phyloP scores from a whole-genome alignment of 2,888 invertebrate species.

The Gari tellinella region DNA sequence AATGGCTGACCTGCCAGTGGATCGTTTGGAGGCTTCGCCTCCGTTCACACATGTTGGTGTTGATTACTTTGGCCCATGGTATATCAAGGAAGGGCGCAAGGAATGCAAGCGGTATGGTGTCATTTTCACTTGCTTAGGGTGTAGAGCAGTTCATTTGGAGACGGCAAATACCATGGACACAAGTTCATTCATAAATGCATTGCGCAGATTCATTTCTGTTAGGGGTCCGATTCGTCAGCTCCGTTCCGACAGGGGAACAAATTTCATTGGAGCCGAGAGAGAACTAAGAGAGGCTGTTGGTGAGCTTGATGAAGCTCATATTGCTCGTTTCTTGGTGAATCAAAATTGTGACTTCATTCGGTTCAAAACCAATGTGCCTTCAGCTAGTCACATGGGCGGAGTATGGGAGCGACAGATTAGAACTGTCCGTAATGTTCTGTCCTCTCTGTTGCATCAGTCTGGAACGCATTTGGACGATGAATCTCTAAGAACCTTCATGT shows the following conservation, averaged over 20 bases:
- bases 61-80: conserved; percentile 79
- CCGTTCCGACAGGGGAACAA: conserved; percentile 53
- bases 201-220: conserved; percentile 46
- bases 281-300: conserved; percentile 38
- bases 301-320: conserved; percentile 23
- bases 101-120: conserved; percentile 73
- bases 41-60: conserved; percentile 75
- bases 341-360: conserved; percentile 35
- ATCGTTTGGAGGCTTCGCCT: conserved; percentile 71
- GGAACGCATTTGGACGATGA: conserved; percentile 44
- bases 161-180: conserved; percentile 46
- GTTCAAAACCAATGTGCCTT: conserved; percentile 39
- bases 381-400: conserved; percentile 67
- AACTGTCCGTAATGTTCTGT: conserved; percentile 53
- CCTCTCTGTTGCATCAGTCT: conserved; percentile 27
- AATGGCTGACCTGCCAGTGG: conserved; percentile 79
- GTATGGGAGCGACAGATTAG: conserved; percentile 70
- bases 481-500: conserved; percentile 46
- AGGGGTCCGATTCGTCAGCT: conserved; percentile 47
- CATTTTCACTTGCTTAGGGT: conserved; percentile 76
- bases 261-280: conserved; percentile 49
- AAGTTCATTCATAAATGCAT: conserved; percentile 59
- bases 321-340: conserved; percentile 25
- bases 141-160: conserved; percentile 77
- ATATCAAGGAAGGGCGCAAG: conserved; percentile 67